Base-by-base conservation (phyloP, 2,113 vertebrate species). In the Garra rufa region DNA sequence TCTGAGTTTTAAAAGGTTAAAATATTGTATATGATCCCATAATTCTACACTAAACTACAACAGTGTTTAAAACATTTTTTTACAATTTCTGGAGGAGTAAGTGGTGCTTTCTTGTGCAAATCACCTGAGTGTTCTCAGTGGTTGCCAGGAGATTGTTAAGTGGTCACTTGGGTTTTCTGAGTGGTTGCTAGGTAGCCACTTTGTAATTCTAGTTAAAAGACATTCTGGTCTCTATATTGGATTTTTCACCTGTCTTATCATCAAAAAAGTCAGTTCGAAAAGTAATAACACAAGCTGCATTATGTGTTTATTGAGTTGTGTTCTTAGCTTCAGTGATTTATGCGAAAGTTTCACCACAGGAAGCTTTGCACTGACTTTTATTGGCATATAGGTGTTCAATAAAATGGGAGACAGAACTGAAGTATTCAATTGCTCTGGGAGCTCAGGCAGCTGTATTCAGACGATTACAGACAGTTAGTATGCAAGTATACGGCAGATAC, bases 371-470 rank as follows among this genome's bases (percentile, higher is more conserved):
- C 44, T 8, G 11, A 52, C 17, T n/a, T 69, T 69, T 82, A 82
- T 70, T 82, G 28, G 28, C 44, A 70, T 70, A 24, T 14, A 41
- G 61, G 46, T 38, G 48, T 70, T 81, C 26, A 81, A 24, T 34
- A 52, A 69, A 69, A 67, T 28, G 1, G 30, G 63, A 82, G 46
- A 70, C 30, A 70, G 21, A 50, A 34, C 10, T 14, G 6, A 34
- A 17, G 17, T 17, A 24, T 69, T 70, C 30, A 55, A 9, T 52
- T 70, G 19, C 28, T 65, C 24, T 0, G 4, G 52, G 9, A 41
- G 52, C 17, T 77, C 38, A 43, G 38, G 1, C 59, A 80, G 24
- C 78, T 48, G 57, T 8, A 44, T 48, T 65, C 26, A 80, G 26
- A 67, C 43, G 50, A 34, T 30, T 41, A 61, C 43, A 50, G 43